These are phyloP conservation scores for Gasterosteus aculeatus DNA, from an alignment of 2,113 vertebrate genomes.

Conservation along the genomic window DNA sequence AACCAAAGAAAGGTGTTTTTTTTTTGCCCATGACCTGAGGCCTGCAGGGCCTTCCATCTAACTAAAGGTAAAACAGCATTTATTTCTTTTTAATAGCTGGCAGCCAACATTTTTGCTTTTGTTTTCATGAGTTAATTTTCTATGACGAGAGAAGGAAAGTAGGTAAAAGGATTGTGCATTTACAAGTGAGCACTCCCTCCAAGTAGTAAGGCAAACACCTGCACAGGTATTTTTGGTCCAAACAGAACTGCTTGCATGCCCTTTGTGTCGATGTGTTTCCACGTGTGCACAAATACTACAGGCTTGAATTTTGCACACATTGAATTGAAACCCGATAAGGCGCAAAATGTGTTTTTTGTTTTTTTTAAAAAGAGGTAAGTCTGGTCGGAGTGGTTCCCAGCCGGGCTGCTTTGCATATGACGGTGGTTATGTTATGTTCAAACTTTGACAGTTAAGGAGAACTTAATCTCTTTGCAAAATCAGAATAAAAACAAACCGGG, in stretches of 20 bases:
- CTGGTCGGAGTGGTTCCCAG: conserved; percentile 40
- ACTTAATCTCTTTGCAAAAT: conserved; percentile 58
- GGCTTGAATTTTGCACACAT: not conserved
- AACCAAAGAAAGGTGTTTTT: not conserved
- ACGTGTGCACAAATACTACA: conserved; percentile 14
- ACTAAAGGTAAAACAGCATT: not conserved
- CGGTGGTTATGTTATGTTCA: conserved; percentile 42
- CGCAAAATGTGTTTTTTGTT: not conserved
- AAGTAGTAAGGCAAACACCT: conserved; percentile 8
- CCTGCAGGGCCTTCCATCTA: not conserved
- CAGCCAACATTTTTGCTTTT: not conserved
- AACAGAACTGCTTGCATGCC: conserved; percentile 41
- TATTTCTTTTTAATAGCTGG: not conserved
- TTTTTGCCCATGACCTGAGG: not conserved
- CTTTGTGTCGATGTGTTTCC: conserved; percentile 31
- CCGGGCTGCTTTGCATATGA: conserved; percentile 78
- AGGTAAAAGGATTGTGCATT: not conserved
- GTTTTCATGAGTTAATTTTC: not conserved
- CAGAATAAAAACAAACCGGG: conserved; percentile 61
- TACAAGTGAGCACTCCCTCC: not conserved
- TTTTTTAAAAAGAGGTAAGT: conserved; percentile 35
- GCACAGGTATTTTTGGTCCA: conserved; percentile 27
- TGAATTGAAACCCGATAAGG: conserved; percentile 26
- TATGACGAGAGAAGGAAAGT: not conserved
- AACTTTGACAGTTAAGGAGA: conserved; percentile 57